Evolutionary conservation across 2,797 vertebrate genomes (phyloP).

Genomic region (Tamandua tetradactyla): DNA sequence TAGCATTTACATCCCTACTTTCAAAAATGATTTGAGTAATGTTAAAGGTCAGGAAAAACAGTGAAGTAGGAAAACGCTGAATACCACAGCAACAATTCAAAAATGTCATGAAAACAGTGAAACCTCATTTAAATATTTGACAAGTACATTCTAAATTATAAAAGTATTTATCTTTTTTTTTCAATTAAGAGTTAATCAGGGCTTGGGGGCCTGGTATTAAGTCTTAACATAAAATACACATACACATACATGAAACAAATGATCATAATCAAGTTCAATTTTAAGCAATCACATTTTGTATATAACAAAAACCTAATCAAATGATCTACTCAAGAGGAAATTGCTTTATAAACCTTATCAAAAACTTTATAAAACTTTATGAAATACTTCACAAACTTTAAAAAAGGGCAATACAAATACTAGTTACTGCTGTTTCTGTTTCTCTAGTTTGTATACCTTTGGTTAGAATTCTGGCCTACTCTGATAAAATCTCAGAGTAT

Average conservation of each 20-base stretch:
- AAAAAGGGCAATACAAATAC: neutral
- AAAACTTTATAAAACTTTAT: neutral
- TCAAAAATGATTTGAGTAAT: neutral
- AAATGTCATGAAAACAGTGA: neutral
- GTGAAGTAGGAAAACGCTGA: neutral
- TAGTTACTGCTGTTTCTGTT: neutral
- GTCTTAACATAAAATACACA: constrained; percentile 6
- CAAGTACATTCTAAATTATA: neutral
- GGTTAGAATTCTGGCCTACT: constrained; percentile 11
- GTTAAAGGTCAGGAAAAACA: neutral
- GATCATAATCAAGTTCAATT: neutral
- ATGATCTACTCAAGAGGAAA: neutral
- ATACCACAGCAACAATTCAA: neutral
- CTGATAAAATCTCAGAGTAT: neutral
- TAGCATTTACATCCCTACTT: constrained; percentile 2
- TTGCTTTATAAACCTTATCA: constrained; percentile 9
- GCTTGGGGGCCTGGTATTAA: neutral
- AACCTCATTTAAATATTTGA: neutral
- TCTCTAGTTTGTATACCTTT: neutral
- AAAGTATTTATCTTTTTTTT: neutral
- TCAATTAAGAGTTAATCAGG: no score
- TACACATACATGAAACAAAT: neutral
- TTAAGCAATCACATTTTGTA: constrained; percentile 5
- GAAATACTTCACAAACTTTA: neutral
- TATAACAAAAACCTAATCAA: constrained; percentile 46